Evolutionary conservation across 2,797 vertebrate genomes (phyloP).

Genomic region (Natrix natrix): DNA sequence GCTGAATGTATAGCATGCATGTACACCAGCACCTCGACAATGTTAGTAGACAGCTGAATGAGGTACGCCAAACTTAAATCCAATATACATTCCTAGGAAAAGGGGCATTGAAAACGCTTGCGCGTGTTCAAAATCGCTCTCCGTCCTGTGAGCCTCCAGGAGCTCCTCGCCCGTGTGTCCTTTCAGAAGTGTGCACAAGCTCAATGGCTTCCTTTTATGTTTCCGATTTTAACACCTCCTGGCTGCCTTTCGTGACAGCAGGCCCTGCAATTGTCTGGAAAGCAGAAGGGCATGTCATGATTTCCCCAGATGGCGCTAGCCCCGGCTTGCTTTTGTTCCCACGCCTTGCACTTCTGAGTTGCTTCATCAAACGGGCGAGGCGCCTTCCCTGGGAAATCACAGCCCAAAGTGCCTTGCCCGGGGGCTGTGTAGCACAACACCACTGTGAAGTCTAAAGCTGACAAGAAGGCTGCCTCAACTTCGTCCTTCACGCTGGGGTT

Average conservation of each 20-base stretch:
- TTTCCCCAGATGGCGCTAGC: not conserved
- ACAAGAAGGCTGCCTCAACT: not conserved
- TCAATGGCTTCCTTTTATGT: not conserved
- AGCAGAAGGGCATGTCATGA: not conserved
- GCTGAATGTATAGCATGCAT: not conserved
- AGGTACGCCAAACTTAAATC: not conserved
- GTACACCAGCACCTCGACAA: not conserved
- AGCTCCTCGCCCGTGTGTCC: no score
- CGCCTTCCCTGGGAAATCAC: not conserved
- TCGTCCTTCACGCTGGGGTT: not conserved
- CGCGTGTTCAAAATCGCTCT: no score
- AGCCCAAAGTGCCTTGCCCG: not conserved
- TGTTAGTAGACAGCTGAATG: not conserved
- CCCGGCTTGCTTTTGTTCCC: not conserved
- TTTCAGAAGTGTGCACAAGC: not conserved
- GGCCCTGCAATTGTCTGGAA: constrained; percentile 13
- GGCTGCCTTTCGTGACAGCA: not conserved
- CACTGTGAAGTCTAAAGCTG: not conserved
- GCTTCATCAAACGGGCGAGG: not conserved
- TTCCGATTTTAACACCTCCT: not conserved
- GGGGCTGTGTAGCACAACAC: not conserved
- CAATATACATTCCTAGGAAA: not conserved
- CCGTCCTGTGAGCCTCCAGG: not conserved
- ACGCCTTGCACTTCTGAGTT: not conserved
- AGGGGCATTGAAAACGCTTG: not conserved